Evolutionary conservation across 2,797 vertebrate genomes (phyloP).

Genomic region (Phoebastria nigripes): DNA sequence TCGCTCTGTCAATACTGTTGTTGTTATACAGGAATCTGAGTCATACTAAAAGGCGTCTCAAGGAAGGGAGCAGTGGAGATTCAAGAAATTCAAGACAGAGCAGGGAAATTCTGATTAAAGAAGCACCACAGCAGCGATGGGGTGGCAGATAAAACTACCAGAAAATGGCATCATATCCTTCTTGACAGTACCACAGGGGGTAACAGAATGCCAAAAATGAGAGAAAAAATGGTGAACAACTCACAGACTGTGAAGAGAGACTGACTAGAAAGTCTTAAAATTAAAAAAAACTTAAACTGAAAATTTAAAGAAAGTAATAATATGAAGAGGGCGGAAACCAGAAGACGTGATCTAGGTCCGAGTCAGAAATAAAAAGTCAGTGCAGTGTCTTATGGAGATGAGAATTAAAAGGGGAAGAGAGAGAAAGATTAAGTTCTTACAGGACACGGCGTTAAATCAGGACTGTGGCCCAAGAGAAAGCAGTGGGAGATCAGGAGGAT

Average conservation of each 20-base stretch:
- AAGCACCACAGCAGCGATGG: background rate
- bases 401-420: background rate
- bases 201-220: background rate
- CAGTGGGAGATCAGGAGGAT: background rate
- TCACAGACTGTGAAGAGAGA: background rate
- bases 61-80: background rate
- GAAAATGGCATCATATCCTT: background rate
- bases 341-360: background rate
- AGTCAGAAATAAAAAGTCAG: background rate
- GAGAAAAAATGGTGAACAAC: background rate
- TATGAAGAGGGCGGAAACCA: background rate
- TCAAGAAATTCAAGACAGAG: conserved; percentile 1
- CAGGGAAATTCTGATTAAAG: background rate
- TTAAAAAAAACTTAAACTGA: background rate
- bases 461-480: background rate
- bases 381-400: background rate
- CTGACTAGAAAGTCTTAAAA: background rate
- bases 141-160: background rate
- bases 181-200: background rate
- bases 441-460: background rate
- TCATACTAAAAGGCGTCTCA: background rate
- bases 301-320: background rate
- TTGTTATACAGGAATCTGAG: conserved; percentile 22
- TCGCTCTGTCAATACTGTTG: background rate
- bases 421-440: background rate